Base-by-base conservation (phyloP, 2,888 invertebrate species). In the Stegana nigrithorax region DNA sequence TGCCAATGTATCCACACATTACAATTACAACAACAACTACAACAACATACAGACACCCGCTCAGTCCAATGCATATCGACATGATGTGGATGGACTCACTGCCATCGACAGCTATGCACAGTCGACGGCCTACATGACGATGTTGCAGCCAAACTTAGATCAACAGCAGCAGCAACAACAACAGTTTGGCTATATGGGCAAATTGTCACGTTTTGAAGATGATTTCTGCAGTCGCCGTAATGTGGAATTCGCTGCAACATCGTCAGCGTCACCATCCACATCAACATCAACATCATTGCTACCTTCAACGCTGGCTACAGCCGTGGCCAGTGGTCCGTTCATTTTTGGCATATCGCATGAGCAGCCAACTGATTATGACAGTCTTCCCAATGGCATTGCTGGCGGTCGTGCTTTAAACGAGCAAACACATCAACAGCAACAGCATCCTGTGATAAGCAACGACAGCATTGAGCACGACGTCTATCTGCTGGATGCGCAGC, bases 291-390 rank as follows among this genome's bases (percentile, higher is more conserved):
- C n/a, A n/a, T n/a, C n/a, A n/a, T n/a, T n/a, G n/a, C n/a, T n/a
- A 6, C 59, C 59, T 10, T 17, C 45, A 25, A 23, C n/a, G 4
- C 5, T 21, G 12, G 61, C n/a, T 6, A 17, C 55, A 4, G 26
- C 29, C 6, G 42, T 42, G 4, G 60, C 68, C 36, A 67, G 72
- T 77, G 89, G 89, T 32, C 89, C 89, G 73, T 90, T 89, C 83
- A 89, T 90, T 73, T 90, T 90, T 80, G 89, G 89, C 68, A 87
- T 89, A 64, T 89, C 89, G 80, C 81, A 75, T 36, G 79, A 81
- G 63, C 73, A 81, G 66, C 70, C 72, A 60, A 70, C 69, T 25
- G 67, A 71, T 61, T 71, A 71, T 39, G 70, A 65, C 12, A 7
- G 36, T 26, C 39, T 21, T 42, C 19, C 47, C n/a, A 17, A 61